Evolutionary conservation across 1,140 invertebrate genomes (phyloP).

Genomic region (Rhagoletis pomonella): DNA sequence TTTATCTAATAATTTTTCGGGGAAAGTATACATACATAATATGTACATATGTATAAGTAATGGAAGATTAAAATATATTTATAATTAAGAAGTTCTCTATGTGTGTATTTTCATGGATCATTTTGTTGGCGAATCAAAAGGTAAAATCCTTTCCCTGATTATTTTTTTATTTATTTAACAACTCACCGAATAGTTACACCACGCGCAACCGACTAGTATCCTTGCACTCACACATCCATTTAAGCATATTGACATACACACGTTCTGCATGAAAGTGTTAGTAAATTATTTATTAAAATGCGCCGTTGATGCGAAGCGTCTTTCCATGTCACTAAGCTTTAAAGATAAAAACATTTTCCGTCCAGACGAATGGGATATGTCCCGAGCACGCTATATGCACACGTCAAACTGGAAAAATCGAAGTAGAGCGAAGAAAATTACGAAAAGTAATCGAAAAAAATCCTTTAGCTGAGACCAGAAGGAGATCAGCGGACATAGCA

Average conservation of each 20-base stretch:
- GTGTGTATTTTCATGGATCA: no score
- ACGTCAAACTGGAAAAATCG: not conserved
- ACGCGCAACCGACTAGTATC: no score
- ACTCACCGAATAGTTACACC: no score
- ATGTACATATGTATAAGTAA: no score
- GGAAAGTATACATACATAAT: no score
- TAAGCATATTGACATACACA: not conserved
- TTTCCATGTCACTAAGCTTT: constrained; percentile 35
- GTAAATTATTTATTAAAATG: not conserved
- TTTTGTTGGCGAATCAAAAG: no score
- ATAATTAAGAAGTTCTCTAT: no score
- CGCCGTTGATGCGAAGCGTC: not conserved
- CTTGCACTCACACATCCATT: not conserved
- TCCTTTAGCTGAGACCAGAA: not conserved
- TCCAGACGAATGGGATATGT: not conserved
- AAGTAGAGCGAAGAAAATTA: not conserved
- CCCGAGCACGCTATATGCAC: not conserved
- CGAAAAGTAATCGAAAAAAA: not conserved
- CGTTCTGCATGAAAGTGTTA: not conserved
- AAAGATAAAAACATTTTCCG: not conserved
- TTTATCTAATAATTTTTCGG: no score
- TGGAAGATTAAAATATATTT: no score
- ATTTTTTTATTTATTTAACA: no score
- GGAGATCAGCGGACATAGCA: not conserved
- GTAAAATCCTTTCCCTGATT: no score